Evolutionary conservation across 1,140 invertebrate species (phyloP).

Genomic region (Tribolium madens): DNA sequence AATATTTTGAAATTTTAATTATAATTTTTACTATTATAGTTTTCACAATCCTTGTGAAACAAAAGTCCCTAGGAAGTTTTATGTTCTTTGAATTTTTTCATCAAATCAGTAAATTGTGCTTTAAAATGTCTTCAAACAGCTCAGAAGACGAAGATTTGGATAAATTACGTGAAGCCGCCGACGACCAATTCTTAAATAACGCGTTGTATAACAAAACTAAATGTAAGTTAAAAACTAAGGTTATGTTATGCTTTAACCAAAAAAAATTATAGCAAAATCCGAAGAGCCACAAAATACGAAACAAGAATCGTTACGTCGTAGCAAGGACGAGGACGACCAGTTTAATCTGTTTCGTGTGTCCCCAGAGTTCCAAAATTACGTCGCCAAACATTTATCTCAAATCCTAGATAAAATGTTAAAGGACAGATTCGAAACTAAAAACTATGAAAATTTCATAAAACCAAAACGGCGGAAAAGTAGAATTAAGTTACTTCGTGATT

Average conservation of each 20-base stretch:
- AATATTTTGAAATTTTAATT: too few relatives aligned
- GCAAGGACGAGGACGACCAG: conserved; percentile 54
- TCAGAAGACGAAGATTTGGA: conserved; percentile 55
- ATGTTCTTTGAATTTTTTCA: not conserved
- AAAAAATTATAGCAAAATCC: not conserved
- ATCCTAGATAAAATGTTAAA: conserved; percentile 55
- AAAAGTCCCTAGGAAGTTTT: too few relatives aligned
- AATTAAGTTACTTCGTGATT: conserved; percentile 55
- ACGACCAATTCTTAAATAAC: conserved; percentile 53
- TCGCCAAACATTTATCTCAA: conserved; percentile 56
- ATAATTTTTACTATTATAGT: too few relatives aligned
- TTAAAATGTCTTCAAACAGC: conserved; percentile 52
- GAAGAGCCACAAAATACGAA: not conserved
- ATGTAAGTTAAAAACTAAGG: conserved; percentile 42
- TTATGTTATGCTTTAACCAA: conserved; percentile 8
- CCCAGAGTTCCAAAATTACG: conserved; percentile 56
- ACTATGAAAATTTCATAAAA: conserved; percentile 39
- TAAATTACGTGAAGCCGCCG: conserved; percentile 54
- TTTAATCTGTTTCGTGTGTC: conserved; percentile 57
- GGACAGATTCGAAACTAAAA: conserved; percentile 41
- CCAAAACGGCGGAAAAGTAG: conserved; percentile 47
- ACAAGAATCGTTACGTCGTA: conserved; percentile 49
- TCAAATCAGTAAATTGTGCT: too few relatives aligned
- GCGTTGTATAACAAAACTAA: conserved; percentile 48
- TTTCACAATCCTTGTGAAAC: too few relatives aligned